Conservation (phyloP, 2,797 vertebrate genomes). For the Hydrocynus forskahlii region DNA sequence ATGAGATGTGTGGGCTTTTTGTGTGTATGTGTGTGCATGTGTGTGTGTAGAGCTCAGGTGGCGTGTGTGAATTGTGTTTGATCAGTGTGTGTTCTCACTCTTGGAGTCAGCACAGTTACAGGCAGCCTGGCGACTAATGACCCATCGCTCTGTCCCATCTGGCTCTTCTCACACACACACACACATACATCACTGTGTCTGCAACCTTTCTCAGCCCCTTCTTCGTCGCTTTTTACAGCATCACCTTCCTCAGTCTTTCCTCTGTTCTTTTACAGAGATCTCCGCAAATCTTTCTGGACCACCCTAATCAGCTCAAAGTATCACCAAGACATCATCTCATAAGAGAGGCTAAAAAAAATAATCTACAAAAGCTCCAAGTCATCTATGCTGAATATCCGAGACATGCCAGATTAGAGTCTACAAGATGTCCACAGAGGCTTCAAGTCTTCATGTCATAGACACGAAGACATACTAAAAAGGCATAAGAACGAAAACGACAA, state of each 20-base stretch:
- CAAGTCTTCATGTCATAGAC: background rate
- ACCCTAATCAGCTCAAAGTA: background rate
- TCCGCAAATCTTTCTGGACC: background rate
- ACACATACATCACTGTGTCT: slow-evolving; percentile 25
- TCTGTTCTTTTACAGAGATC: background rate
- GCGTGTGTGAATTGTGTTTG: slow-evolving; percentile 28
- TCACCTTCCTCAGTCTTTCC: background rate
- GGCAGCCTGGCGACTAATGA: slow-evolving; percentile 46
- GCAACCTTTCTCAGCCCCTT: background rate
- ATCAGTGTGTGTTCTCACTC: slow-evolving; percentile 33
- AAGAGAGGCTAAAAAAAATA: background rate
- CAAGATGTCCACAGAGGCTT: background rate
- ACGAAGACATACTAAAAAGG: no score
- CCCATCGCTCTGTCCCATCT: slow-evolving; percentile 38
- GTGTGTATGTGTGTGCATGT: slow-evolving; percentile 7
- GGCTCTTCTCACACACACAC: slow-evolving; percentile 34
- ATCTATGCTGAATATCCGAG: background rate
- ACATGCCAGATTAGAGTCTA: background rate
- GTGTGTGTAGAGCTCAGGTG: slow-evolving; percentile 21
- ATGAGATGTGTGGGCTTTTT: slow-evolving; percentile 9
- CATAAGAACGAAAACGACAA: background rate
- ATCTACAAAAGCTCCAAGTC: background rate
- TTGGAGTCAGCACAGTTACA: slow-evolving; percentile 22
- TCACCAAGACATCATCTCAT: background rate
- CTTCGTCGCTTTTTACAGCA: background rate